A percentile compares a stretch with the other conserved stretches of the same genome.
Evolutionary conservation across 1,140 invertebrate species (phyloP).

Genomic region (Temnothorax nylanderi): DNA sequence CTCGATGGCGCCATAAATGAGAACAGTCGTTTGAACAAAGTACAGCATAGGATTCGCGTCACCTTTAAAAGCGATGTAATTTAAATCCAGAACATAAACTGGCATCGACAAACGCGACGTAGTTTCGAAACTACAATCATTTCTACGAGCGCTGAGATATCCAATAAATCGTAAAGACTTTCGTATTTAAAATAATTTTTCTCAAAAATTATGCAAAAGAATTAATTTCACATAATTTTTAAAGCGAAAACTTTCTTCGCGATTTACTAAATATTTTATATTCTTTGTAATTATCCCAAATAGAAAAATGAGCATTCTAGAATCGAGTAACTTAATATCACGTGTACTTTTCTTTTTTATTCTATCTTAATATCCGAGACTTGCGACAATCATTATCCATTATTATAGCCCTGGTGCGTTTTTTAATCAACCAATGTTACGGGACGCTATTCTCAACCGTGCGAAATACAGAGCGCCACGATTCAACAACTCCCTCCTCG

Average conservation of each 20-base stretch:
- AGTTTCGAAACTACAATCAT: neutral
- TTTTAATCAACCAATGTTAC: slow-evolving; percentile 24
- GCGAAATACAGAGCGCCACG: neutral
- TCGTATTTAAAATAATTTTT: neutral
- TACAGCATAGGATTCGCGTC: neutral
- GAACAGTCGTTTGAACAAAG: slow-evolving; percentile 13
- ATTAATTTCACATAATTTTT: neutral
- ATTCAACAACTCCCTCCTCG: slow-evolving; percentile 61
- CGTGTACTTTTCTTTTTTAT: neutral
- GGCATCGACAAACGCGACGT: neutral
- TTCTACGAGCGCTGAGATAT: neutral
- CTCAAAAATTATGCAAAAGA: neutral
- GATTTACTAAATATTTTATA: neutral
- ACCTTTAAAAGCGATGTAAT: slow-evolving; percentile 16
- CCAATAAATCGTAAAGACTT: neutral
- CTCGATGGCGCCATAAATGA: slow-evolving; percentile 35
- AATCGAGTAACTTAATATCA: neutral
- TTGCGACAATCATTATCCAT: neutral
- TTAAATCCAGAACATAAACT: neutral
- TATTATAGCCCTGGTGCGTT: neutral
- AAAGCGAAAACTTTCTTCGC: neutral
- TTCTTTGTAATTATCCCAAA: neutral
- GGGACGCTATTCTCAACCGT: neutral
- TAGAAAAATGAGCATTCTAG: neutral
- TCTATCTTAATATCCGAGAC: neutral